Conservation (phyloP, 2,888 invertebrate species). For the Heliconius hortense region DNA sequence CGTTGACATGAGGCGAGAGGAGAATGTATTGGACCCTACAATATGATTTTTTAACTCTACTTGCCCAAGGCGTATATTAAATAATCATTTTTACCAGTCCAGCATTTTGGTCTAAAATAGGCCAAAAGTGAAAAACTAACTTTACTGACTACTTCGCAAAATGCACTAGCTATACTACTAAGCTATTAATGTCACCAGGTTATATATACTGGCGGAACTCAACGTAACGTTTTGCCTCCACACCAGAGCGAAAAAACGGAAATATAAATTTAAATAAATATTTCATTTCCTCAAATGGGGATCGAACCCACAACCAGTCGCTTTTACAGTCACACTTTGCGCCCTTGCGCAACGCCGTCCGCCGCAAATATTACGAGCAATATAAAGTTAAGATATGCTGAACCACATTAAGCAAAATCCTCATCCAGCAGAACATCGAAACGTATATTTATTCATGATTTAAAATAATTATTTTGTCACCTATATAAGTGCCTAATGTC, state of each 20-base stretch:
- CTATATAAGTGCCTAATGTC: slow-evolving; percentile 53
- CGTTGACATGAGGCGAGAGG: background rate
- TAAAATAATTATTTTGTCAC: slow-evolving; percentile 55
- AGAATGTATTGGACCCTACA: background rate
- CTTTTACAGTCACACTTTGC: too few species aligned
- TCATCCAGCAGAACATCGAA: slow-evolving; percentile 22
- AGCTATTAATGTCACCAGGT: background rate
- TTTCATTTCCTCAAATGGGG: too few species aligned
- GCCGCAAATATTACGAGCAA: too few species aligned
- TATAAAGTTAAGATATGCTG: background rate
- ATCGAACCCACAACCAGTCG: too few species aligned
- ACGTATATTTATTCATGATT: slow-evolving; percentile 30
- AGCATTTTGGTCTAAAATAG: background rate
- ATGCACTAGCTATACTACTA: background rate
- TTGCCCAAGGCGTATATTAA: background rate
- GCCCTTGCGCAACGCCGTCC: too few species aligned
- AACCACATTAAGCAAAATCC: slow-evolving; percentile 1
- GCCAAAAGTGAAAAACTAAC: background rate
- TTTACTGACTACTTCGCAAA: background rate
- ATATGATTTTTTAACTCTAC: background rate
- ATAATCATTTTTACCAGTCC: background rate
- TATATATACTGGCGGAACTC: background rate
- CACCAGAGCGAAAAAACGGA: too few species aligned
- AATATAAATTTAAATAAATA: too few species aligned
- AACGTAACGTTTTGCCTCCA: too few species aligned